Conservation (phyloP, 2,797 vertebrate genomes). For the Delichon dasypus region DNA sequence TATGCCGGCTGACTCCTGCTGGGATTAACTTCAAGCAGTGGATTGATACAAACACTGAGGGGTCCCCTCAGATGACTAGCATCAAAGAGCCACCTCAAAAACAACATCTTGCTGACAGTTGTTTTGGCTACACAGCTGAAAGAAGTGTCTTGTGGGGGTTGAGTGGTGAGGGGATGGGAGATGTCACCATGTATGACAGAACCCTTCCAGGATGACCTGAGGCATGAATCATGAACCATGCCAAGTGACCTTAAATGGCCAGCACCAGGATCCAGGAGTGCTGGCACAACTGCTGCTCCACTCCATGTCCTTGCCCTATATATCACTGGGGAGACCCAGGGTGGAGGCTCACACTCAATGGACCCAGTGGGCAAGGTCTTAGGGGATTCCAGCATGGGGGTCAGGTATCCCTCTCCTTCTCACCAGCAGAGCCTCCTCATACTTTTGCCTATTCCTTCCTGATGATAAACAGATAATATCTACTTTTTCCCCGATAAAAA, state of each 20-base stretch:
- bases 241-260: background rate
- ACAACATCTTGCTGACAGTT: background rate
- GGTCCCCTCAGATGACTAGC: background rate
- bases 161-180: background rate
- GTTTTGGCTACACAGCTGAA: background rate
- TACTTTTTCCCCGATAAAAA: background rate
- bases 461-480: background rate
- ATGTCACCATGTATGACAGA: background rate
- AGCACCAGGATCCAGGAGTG: background rate
- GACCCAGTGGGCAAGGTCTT: background rate
- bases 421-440: background rate
- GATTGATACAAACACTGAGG: background rate
- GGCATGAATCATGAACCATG: background rate
- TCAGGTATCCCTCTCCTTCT: background rate
- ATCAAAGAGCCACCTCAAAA: constrained; percentile 10
- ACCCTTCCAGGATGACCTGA: background rate
- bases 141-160: background rate
- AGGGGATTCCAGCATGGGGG: background rate
- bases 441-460: background rate
- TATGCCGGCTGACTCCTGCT: background rate
- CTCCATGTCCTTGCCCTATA: background rate
- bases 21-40: background rate
- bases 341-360: background rate
- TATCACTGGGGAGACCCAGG: accelerated
- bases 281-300: background rate